A percentile compares a stretch with the other conserved stretches of the same genome.
Evolutionary conservation across 2,113 vertebrate genomes (phyloP).

Genomic region (Acrocephalus kingi): DNA sequence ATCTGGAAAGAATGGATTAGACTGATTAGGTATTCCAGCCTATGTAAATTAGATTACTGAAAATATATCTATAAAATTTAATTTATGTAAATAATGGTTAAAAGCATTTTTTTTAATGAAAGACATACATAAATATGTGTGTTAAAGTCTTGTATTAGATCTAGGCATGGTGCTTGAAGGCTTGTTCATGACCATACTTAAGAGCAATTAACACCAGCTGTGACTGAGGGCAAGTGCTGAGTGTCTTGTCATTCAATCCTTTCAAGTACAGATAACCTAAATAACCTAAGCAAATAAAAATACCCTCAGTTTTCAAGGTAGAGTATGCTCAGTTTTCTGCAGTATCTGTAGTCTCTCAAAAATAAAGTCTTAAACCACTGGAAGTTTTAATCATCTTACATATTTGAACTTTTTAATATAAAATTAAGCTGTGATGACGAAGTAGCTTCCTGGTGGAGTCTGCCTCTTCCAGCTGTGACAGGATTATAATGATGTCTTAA

Average conservation of each 20-base stretch:
- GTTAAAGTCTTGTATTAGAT: not conserved
- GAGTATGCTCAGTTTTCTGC: not conserved
- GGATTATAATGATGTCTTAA: not conserved
- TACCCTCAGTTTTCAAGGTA: not conserved
- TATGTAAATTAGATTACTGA: not conserved
- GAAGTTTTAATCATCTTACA: not conserved
- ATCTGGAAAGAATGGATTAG: not conserved
- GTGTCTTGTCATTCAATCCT: fast-evolving
- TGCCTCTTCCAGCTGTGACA: not conserved
- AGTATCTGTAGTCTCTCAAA: not conserved
- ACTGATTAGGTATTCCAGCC: not conserved
- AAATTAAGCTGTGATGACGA: not conserved
- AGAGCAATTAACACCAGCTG: not conserved
- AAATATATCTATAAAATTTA: not conserved
- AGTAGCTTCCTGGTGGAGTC: not conserved
- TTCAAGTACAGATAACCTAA: not conserved
- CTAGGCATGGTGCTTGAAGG: not conserved
- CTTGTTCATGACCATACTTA: not conserved
- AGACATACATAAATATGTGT: not conserved
- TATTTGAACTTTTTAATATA: not conserved
- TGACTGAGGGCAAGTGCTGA: not conserved
- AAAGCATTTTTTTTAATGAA: not conserved
- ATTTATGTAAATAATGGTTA: not conserved
- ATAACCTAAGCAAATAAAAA: not conserved
- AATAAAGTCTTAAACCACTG: not conserved